Base-by-base conservation (phyloP, 2,113 vertebrate genomes). In the Rhombomys opimus region DNA sequence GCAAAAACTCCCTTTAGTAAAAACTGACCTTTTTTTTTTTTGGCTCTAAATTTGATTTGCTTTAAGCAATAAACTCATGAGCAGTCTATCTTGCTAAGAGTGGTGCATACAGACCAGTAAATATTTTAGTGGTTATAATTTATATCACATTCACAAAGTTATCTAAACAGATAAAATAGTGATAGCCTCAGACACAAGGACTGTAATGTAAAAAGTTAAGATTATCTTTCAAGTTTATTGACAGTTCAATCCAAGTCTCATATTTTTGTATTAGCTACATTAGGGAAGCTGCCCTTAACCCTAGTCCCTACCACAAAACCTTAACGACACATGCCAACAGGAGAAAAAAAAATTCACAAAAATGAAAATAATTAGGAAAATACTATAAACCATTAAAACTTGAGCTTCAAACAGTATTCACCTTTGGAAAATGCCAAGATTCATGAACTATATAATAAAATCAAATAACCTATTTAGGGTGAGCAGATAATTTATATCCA, bases 81-180 rank as follows among this genome's bases (percentile, higher is more conserved):
- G 85, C 54, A 86, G 41, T 89, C 32, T 73, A 77, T 59, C 50
- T 73, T 73, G 89, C 35, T 96, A 96, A 95, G 10, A 85, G 38
- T 18, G 52, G 17, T 57, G 88, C 30, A 90, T 65, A 94, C 0
- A 77, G 15, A 73, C 23, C 91, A 94, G 65, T 92, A 96, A 95
- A 76, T 90, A 96, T 65, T 86, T 93, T 89, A 96, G 7, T 90
- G 52, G 12, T 92, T 80, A 87, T 89, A 54, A 82, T 87, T 57
- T 95, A 46, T 75, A 90, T 85, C 88, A 95, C 1, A 87, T n/a
- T 80, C 77, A 93, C 72, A 88, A 84, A 75, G 54, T 87, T 95
- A 97, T 59, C 76, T 95, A 91, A 89, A 90, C 72, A 93, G 88
- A 90, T 61, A 95, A 95, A 94, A 96, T 46, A 95, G 7, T 50